Conservation (phyloP, 2,888 invertebrate genomes). For the Phyllotreta cruciferae region DNA sequence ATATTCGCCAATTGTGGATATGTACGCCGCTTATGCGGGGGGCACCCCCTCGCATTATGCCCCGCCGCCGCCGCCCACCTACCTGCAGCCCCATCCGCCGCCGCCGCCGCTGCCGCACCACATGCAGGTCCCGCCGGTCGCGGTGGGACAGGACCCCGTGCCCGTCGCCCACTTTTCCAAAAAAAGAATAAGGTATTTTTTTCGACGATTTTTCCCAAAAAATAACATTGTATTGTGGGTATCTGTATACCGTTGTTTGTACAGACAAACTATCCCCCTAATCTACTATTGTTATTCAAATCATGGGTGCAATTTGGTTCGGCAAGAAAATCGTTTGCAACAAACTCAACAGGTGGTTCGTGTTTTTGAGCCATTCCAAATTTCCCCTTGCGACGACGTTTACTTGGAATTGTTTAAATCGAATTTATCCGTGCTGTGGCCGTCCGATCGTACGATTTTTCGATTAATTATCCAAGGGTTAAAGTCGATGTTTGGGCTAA, state of each 20-base stretch:
- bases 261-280: conserved; percentile 25
- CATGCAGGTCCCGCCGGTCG: conserved; percentile 48
- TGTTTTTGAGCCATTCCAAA: no score
- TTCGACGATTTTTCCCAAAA: neutral
- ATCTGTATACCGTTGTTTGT: conserved; percentile 1
- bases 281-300: conserved; percentile 28
- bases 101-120: conserved; percentile 51
- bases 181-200: conserved; percentile 52
- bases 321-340: neutral
- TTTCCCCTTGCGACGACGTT: no score
- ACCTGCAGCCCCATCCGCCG: conserved; percentile 58
- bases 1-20: conserved; percentile 43
- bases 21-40: conserved; percentile 63
- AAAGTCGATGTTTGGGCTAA: no score
- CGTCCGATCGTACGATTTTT: no score
- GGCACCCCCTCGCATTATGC: conserved; percentile 61
- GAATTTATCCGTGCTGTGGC: no score
- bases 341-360: no score
- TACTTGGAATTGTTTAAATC: no score
- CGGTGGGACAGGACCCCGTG: conserved; percentile 52
- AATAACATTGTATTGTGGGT: no score
- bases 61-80: conserved; percentile 61
- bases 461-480: no score
- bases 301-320: conserved; percentile 18
- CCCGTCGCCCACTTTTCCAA: conserved; percentile 61